Percentiles rank a stretch among this genome's conserved stretches.
phyloP scores from a whole-genome alignment of 2,113 vertebrate genomes.

The Paedocypris sp. region DNA sequence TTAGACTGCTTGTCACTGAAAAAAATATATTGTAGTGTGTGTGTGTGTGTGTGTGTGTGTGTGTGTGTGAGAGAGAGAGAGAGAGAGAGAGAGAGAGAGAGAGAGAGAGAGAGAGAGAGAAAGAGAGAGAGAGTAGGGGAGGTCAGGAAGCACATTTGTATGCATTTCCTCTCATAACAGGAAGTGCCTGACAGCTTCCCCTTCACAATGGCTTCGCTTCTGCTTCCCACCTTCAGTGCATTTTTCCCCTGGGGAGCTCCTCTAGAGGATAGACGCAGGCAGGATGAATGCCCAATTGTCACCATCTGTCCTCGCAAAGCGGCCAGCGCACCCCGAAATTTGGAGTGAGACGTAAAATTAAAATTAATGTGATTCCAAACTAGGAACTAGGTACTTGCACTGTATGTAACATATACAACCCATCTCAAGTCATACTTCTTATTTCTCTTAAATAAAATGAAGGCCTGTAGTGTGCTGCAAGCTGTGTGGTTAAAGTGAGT shows the following conservation, averaged over 20 bases:
- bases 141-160: constrained; percentile 99
- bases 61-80: background rate
- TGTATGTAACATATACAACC: background rate
- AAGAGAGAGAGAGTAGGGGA: constrained; percentile 45
- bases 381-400: too few species aligned
- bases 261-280: constrained; percentile 55
- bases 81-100: constrained; percentile 25
- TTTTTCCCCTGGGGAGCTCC: constrained; percentile 62
- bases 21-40: background rate
- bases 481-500: too few species aligned
- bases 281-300: constrained; percentile 54
- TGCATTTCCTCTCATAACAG: constrained; percentile 99
- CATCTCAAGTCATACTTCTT: too few species aligned
- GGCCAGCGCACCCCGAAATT: constrained; percentile 8
- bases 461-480: too few species aligned
- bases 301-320: constrained; percentile 24
- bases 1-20: too few species aligned
- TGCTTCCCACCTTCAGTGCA: constrained; percentile 83
- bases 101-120: background rate
- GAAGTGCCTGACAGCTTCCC: constrained; percentile 99
- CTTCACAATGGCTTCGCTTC: constrained; percentile 96
- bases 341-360: too few species aligned
- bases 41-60: constrained; percentile 9
- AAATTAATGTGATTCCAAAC: too few species aligned
- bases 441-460: too few species aligned